Evolutionary conservation across 2,888 invertebrate species (phyloP).

Genomic region (Campopleginae sp.): DNA sequence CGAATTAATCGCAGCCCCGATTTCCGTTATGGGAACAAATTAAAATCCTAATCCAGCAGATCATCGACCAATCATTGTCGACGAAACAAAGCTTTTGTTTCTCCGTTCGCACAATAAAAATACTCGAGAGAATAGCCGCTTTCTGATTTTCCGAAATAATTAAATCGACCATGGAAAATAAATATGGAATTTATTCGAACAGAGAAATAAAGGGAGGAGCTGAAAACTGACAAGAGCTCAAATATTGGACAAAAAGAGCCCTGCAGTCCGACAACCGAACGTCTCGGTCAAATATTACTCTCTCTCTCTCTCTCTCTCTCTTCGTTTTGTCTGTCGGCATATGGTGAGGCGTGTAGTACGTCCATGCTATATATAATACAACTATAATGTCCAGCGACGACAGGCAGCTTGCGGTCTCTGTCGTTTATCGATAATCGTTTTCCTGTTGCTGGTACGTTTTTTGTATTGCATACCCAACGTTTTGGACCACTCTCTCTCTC

Average conservation of each 20-base stretch:
- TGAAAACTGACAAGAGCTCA: background rate
- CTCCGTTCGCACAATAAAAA: background rate
- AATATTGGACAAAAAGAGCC: constrained; percentile 43
- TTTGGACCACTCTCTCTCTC: constrained; percentile 62
- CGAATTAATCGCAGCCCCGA: background rate
- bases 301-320: constrained; percentile 11
- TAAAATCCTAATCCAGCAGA: background rate
- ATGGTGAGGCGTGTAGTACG: constrained; percentile 62
- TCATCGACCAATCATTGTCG: background rate
- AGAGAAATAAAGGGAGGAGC: constrained; percentile 1
- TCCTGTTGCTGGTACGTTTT: constrained; percentile 64
- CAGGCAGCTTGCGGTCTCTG: constrained; percentile 80
- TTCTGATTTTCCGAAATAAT: background rate
- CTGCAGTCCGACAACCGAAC: constrained; percentile 55
- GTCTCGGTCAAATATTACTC: constrained; percentile 58
- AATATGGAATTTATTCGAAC: constrained; percentile 9
- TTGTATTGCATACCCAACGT: constrained; percentile 34
- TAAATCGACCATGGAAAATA: constrained; percentile 7
- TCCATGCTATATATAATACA: constrained; percentile 34
- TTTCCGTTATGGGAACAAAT: background rate
- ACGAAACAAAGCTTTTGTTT: background rate
- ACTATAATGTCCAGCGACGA: constrained; percentile 70
- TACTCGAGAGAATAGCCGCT: background rate
- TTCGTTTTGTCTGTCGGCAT: constrained; percentile 62
- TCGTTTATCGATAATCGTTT: constrained; percentile 80